Evolutionary conservation across 1,140 invertebrate genomes (phyloP), one percentile per base, ranked within the genome.

Genomic region (Drosophila repleta): DNA sequence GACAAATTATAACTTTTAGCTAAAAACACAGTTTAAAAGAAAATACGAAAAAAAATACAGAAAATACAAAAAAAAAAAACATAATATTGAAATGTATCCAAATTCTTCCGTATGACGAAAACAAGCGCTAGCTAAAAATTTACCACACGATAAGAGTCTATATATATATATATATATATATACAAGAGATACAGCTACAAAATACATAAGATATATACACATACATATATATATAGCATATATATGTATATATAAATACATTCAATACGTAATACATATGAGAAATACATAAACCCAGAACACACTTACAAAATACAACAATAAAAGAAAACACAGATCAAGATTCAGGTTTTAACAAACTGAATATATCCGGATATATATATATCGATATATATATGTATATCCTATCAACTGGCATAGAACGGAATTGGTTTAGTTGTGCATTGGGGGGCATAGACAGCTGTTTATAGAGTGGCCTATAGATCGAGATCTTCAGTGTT

Each of bases 1-100:
- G 82, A 82, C 48, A 78, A 85, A 87, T 87, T 76, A 81, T 82
- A 85, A 49, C 74, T 80, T 87, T 85, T 85, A 85, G 82, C 82
- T 81, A 78, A 80, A 81, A 43, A 74, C 51, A 65, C 65, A 67
- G 18, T 20, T 21, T 24, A 60, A 57, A 43, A 37, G 29, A 63
- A 13, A 46, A 60, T 52, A 43, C 29, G 29, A 63, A 13, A 46
- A 45, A 71, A 13, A 24, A 37, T 8, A n/a, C 24, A 35, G 21
- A 20, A 21, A 45, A 51, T 35, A 11, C 1, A 1, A 0, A 60
- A 49, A 20, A n/a, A 49, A 53, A 32, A 15, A 24, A 41, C 21
- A 46, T 46, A 24, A 41, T 46, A 46, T 46, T 46, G 32, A 72
- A 87, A 66, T 88, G 71, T 87, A 87, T 82, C 82, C 83, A 87